Evolutionary conservation across 2,113 vertebrate species (phyloP), one percentile per base, ranked within the genome.

Genomic region (Hyla sarda): DNA sequence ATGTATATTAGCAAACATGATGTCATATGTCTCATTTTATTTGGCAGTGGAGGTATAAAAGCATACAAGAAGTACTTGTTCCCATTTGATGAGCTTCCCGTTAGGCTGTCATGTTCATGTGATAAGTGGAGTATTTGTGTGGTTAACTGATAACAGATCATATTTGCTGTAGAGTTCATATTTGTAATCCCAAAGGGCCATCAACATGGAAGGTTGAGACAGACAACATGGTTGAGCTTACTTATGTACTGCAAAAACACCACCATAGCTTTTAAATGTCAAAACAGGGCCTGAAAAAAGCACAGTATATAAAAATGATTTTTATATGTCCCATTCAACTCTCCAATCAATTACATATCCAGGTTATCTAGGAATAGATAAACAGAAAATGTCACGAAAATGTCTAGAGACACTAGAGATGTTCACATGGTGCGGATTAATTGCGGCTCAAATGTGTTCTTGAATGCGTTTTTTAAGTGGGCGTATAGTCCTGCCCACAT

Each of bases 101-200:
- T n/a, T 30, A 23, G 34, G 32, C 9, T 45, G 8, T 75, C 34
- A 19, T 74, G 32, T 84, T 84, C 8, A 5, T 56, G 16, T 28
- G 82, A 72, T 83, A 37, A 41, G 67, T 8, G 67, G 32, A 45
- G 50, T 37, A 75, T 41, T n/a, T 54, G 65, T 50, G 60, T 25
- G 28, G 41, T 50, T 1, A 82, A n/a, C 62, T 50, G 62, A 50
- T 69, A 82, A 23, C 41, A 82, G 10, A 41, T 79, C 76, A 30
- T 56, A 30, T 37, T 78, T 54, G 25, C 48, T 78, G 50, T 19
- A 23, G 19, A 32, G n/a, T 56, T 30, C 75, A 78, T 56, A 78
- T 19, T 56, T 56, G 6, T 78, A 34, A 23, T 79, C 76, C 76
- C 76, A 58, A 58, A n/a, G 30, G 54, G 30, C 30, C 12, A 32